These are phyloP conservation scores for Cryptotis parvus DNA, from an alignment of 2,113 vertebrate species.

Conservation along the genomic window DNA sequence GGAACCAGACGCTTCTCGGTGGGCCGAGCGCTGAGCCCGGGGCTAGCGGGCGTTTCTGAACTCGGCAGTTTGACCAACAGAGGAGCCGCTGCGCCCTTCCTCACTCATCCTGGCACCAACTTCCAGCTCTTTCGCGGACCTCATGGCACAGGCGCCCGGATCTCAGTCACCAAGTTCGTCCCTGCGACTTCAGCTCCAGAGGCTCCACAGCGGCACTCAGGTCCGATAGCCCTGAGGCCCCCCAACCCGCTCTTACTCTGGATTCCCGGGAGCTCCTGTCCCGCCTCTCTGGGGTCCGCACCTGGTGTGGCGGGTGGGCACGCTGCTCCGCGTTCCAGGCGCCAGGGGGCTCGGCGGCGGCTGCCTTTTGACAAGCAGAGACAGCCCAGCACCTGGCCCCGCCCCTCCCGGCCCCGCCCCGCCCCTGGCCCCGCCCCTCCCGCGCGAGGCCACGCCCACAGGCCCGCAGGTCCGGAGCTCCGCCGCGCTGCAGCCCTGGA, in stretches of 20 bases:
- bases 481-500: conserved; percentile 7
- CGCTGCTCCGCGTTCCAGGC: conserved; percentile 45
- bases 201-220: accelerated
- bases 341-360: background rate
- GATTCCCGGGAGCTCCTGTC: background rate
- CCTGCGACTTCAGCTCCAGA: background rate
- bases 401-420: background rate
- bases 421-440: background rate
- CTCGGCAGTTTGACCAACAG: no score
- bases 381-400: conserved; percentile 74
- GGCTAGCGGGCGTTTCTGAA: no score
- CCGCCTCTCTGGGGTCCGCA: background rate
- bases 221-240: accelerated
- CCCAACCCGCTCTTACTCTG: accelerated
- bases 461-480: background rate
- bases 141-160: conserved; percentile 47
- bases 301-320: conserved; percentile 39
- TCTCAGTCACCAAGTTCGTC: background rate
- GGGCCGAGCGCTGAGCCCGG: background rate
- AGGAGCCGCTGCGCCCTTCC: background rate
- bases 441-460: no score
- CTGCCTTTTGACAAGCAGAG: conserved; percentile 84
- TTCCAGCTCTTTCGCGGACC: conserved; percentile 38
- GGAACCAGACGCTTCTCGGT: conserved; percentile 39
- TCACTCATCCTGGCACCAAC: conserved; percentile 9